Base-by-base conservation (phyloP, 2,113 vertebrate genomes). In the cattle (Bos taurus) region DNA sequence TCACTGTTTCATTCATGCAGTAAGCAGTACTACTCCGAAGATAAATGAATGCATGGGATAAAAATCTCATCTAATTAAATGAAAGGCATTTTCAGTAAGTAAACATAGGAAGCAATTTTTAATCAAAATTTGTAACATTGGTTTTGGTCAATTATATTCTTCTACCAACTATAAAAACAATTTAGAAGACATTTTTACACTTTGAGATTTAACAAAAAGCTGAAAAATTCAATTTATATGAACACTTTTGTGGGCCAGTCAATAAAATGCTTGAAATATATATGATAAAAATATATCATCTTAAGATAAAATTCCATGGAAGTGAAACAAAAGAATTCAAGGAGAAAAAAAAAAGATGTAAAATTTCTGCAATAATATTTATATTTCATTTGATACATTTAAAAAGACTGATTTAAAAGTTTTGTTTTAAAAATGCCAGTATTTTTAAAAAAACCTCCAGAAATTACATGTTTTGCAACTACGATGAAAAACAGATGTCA, bases 151-250 rank as follows among this genome's bases (percentile, higher is more conserved):
- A 26, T 89, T 62, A 95, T 62, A 92, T 40, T 67, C 62, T 54
- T 93, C 48, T 92, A 95, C 60, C 87, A 78, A 88, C 59, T 83
- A 17, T 80, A 83, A 94, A 90, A 95, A 88, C 33, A 85, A 83
- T 16, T 50, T 48, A 78, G n/a, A 89, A 95, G 25, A 74, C 28
- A 94, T n/a, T 36, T 90, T 93, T 59, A 85, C 10, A 94, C 21
- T 84, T 90, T 91, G 77, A 93, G 30, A 84, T 74, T 95, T 93
- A 93, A 95, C 25, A 89, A 77, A 97, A 94, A 90, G 48, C 33
- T 78, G 90, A 89, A 95, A 94, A 71, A 92, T 82, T 4, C 5
- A 64, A 86, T 50, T 90, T 62, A 50, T 33, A 92, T 60, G 52
- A 67, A 62, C 64, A 87, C 59, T 84, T 96, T 90, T 94, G 33